Evolutionary conservation across 2,888 invertebrate species (phyloP).

Genomic region (Lucinisca nassula): DNA sequence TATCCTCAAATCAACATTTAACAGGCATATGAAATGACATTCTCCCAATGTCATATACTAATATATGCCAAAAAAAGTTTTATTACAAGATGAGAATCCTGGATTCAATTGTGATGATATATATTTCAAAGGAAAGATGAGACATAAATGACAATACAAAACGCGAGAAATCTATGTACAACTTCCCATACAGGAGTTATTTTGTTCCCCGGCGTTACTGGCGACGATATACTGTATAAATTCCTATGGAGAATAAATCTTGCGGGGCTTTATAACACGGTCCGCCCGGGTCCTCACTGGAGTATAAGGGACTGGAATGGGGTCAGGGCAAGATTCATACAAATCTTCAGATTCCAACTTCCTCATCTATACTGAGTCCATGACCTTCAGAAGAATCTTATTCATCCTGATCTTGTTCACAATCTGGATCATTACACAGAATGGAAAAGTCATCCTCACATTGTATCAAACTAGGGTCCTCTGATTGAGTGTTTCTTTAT

Average conservation of each 20-base stretch:
- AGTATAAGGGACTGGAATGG: not conserved
- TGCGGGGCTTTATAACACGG: not conserved
- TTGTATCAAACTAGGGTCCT: not conserved
- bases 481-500: not conserved
- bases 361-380: not conserved
- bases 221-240: not conserved
- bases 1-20: too few relatives aligned
- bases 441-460: not conserved
- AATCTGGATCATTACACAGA: not conserved
- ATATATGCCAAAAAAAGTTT: too few relatives aligned
- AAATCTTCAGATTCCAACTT: not conserved
- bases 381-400: not conserved
- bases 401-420: not conserved
- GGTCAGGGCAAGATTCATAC: not conserved
- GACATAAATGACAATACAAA: not conserved
- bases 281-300: not conserved
- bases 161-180: not conserved
- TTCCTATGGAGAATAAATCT: not conserved
- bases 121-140: not conserved
- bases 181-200: not conserved
- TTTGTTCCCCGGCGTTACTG: not conserved
- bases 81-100: too few relatives aligned
- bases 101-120: not conserved
- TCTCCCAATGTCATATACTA: too few relatives aligned
- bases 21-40: too few relatives aligned